Evolutionary conservation across 30 jellyfish, hydroid and myxozoan species (phyloP).

Genomic region (Phacellophora camtschatica): DNA sequence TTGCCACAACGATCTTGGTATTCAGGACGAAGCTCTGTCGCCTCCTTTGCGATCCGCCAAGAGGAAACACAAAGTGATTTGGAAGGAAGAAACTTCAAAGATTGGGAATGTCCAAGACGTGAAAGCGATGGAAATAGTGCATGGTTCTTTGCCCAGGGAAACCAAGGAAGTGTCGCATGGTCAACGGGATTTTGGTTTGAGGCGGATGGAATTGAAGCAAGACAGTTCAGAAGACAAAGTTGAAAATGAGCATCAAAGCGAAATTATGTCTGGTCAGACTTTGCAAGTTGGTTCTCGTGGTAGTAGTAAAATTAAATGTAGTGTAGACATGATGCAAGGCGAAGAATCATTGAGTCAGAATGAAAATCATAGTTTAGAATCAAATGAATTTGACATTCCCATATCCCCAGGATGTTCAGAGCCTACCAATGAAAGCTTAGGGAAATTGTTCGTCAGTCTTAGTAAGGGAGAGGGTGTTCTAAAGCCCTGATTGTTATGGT

Average conservation of each 20-base stretch:
- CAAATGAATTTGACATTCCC: conserved; percentile 5
- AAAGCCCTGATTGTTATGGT: background rate
- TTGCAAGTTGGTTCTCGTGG: too few relatives aligned
- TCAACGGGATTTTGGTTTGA: background rate
- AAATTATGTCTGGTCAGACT: too few relatives aligned
- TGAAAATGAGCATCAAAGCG: background rate
- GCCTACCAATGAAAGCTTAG: background rate
- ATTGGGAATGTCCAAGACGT: background rate
- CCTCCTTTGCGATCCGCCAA: background rate
- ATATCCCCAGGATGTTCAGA: conserved; percentile 16
- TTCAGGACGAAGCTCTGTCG: background rate
- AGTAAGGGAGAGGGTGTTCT: background rate
- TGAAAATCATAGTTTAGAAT: background rate
- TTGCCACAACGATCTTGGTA: background rate
- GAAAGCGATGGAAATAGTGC: background rate
- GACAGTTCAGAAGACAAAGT: background rate
- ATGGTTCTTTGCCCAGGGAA: background rate
- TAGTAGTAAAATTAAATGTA: too few relatives aligned
- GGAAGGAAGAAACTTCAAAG: background rate
- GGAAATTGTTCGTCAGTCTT: background rate
- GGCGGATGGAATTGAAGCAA: background rate
- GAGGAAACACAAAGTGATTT: background rate
- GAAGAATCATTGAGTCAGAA: background rate
- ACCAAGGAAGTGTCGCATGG: background rate
- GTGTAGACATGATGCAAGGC: background rate